Evolutionary conservation across 2,888 invertebrate genomes (phyloP), one percentile per base, ranked within the genome.

Genomic region (Caenorhabditis sinica): DNA sequence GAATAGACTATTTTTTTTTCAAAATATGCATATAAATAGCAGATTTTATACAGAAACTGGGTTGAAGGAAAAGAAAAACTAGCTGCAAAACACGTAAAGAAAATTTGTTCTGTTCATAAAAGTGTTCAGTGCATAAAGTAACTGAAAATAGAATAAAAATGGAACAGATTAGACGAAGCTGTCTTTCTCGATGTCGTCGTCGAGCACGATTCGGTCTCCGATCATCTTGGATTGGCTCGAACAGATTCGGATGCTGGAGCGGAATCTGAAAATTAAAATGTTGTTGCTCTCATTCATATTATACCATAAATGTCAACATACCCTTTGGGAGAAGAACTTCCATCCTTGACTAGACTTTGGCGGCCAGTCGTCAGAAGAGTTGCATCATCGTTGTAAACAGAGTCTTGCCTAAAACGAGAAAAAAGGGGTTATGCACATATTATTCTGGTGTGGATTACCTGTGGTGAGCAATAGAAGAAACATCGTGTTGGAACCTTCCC

Each of bases 381-480:
- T 15, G 84, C 65, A 30, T 83, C 84, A 43, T 84, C 84, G 49
- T 80, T 80, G 28, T 80, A 84, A 2, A 84, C 84, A 13, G 84
- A 84, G 36, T 85, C 85, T 73, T 85, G 76, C 43, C 81, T 77
- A 23, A 17, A 82, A 71, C 3, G 43, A 40, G 13, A 40, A 25
- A 9, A 28, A 11, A n/a, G 28, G 25, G 40, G 25, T 45, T 71
- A 71, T 3, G 17, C 8, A 25, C 4, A 0, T 6, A 36, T 61
- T 25, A 56, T n/a, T 75, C 5, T 17, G 11, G 2, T 20, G 28
- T 3, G 40, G 20, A 43, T 56, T 58, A 74, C 79, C 79, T 79
- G 40, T 82, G 69, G 13, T 82, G 74, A n/a, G 82, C 87, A 51
- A 88, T 75, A 2, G 87, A 87, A 1, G 88, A 86, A 4, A 82